Conservation (phyloP, 2,888 invertebrate species). For the Camptogramma bilineatum region DNA sequence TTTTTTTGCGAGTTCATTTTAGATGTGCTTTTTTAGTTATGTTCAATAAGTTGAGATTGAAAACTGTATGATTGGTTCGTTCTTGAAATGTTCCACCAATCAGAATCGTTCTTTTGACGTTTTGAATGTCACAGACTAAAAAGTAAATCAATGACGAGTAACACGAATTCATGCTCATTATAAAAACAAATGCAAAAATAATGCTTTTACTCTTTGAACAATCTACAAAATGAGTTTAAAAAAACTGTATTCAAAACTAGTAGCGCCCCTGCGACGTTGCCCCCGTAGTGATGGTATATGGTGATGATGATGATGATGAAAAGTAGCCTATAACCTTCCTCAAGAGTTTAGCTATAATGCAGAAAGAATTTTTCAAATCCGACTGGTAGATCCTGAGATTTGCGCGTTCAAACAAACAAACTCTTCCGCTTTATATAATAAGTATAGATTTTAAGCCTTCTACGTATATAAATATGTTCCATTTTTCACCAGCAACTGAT, state of each 20-base stretch:
- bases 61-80: not conserved
- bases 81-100: not conserved
- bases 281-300: no score
- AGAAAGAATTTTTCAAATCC: no score
- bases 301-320: no score
- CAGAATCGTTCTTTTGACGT: not conserved
- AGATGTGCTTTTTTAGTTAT: constrained; percentile 52
- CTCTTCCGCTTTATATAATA: not conserved
- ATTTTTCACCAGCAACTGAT: constrained; percentile 91
- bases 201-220: constrained; percentile 6
- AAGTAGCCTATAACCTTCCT: no score
- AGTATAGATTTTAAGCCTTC: not conserved
- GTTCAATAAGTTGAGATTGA: not conserved
- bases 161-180: no score
- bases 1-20: constrained; percentile 48
- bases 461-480: constrained; percentile 2
- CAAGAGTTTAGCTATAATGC: no score
- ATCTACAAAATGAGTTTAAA: not conserved
- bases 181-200: not conserved
- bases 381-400: no score
- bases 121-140: not conserved
- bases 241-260: not conserved
- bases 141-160: not conserved
- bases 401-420: no score
- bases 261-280: no score